Conservation (phyloP, 2,113 vertebrate species). For the Puffinus mauretanicus region DNA sequence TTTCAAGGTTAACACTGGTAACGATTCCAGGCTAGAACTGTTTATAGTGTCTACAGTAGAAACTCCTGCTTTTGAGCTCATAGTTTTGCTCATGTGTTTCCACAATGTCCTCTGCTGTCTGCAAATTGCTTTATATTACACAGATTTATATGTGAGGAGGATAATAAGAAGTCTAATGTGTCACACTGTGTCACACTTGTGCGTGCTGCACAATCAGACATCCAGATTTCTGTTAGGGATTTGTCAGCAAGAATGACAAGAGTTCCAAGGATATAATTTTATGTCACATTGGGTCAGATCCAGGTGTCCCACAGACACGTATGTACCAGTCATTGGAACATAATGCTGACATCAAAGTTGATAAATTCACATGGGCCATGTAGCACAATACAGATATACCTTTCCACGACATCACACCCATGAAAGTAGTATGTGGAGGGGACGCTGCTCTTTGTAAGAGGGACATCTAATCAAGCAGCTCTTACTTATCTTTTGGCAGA, state of each 20-base stretch:
- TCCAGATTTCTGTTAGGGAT: background rate
- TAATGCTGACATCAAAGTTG: background rate
- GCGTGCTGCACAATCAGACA: background rate
- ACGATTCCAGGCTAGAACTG: background rate
- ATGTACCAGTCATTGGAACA: background rate
- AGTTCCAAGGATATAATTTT: background rate
- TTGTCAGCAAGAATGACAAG: background rate
- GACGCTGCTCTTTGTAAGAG: background rate
- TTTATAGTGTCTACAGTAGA: background rate
- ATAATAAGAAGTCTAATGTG: background rate
- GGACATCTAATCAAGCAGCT: background rate
- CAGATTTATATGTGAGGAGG: background rate
- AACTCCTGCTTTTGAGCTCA: background rate
- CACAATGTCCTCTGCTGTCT: background rate
- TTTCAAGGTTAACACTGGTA: background rate
- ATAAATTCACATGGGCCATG: accelerated
- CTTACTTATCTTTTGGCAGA: background rate
- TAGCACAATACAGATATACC: background rate
- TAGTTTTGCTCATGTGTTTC: background rate
- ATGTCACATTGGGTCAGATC: accelerated
- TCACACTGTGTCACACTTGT: background rate
- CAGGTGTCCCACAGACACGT: background rate
- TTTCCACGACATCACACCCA: background rate
- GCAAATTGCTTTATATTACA: background rate
- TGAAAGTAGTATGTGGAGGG: accelerated